Base-by-base conservation (phyloP, 2,888 invertebrate species). In the Heliconius charithonia region DNA sequence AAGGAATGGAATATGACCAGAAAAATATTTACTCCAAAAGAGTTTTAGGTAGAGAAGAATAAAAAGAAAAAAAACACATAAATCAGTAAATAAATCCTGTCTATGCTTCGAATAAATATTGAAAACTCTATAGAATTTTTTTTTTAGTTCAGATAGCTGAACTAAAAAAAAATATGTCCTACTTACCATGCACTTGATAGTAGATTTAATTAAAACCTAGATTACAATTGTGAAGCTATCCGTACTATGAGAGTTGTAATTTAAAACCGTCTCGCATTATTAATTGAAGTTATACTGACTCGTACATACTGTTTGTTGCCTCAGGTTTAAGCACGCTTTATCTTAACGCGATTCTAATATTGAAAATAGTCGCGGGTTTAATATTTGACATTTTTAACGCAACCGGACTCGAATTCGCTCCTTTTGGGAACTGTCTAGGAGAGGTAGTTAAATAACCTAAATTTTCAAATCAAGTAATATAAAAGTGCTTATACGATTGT, bases 121-220 rank as follows among this genome's bases (percentile, higher is more conserved):
- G 7, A 22, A 51, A 51, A 51, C 7, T 51, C 51, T 51, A 51
- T 51, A 51, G 51, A 19, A 51, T 13, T n/a, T n/a, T n/a, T n/a
- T n/a, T n/a, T n/a, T n/a, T n/a, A n/a, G n/a, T n/a, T n/a, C n/a
- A n/a, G 7, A 19, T 6, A 19, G 6, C 2, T 51, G 51, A 19
- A 51, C 19, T 51, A 19, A 19, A 19, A 51, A 51, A 37, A 37
- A 37, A 37, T 10, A 59, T 59, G 59, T 12, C 67, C 67, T 67
- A 67, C 22, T 32, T 66, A 67, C 37, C 13, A 12, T 22, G 2
- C 37, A 67, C 67, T 67, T 67, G 37, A 67, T 67, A 67, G 67
- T 67, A 37, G 37, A 67, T 67, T 67, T 67, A 67, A 67, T 67
- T 37, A 67, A 67, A 37, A 67, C 67, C 67, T 67, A 67, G 67